Percentiles rank a stretch among this genome's conserved stretches.
Conservation (phyloP, 2,113 vertebrate genomes). For the Laticauda laticaudata region DNA sequence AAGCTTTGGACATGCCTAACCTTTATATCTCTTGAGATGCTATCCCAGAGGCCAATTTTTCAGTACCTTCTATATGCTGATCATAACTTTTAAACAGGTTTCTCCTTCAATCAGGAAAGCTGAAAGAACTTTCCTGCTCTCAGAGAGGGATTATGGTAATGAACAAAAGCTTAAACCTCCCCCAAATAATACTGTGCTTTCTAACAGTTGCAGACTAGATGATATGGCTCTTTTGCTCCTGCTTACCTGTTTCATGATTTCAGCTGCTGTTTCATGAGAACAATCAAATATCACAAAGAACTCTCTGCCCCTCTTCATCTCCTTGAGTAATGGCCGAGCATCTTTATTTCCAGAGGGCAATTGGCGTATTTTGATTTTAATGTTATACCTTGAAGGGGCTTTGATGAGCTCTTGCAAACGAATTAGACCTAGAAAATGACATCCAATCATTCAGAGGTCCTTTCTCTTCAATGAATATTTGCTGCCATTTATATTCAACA, state of each 20-base stretch:
- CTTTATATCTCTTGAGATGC: background rate
- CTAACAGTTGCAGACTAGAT: background rate
- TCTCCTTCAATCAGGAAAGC: background rate
- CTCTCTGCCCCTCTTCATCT: constrained; percentile 98
- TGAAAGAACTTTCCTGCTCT: background rate
- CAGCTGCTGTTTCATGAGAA: constrained; percentile 87
- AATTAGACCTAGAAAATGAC: constrained; percentile 84
- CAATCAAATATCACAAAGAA: constrained; percentile 98
- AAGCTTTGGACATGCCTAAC: background rate
- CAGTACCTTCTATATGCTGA: background rate
- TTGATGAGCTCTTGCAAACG: constrained; percentile 98
- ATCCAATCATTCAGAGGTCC: constrained; percentile 40
- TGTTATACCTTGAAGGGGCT: constrained; percentile 96
- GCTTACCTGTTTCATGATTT: constrained; percentile 93
- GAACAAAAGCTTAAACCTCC: background rate
- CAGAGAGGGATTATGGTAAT: background rate
- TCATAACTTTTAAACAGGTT: background rate
- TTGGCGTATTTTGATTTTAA: constrained; percentile 97
- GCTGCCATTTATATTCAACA: constrained; percentile 25
- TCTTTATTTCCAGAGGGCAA: constrained; percentile 91
- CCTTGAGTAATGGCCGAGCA: constrained; percentile 90
- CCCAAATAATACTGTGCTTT: background rate
- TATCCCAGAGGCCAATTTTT: background rate
- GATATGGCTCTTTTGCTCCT: fast-evolving
- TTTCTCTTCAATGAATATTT: constrained; percentile 28